Percentiles rank a stretch among this genome's conserved stretches.
Conservation (phyloP, 2,888 invertebrate genomes). For the Tribolium freemani region DNA sequence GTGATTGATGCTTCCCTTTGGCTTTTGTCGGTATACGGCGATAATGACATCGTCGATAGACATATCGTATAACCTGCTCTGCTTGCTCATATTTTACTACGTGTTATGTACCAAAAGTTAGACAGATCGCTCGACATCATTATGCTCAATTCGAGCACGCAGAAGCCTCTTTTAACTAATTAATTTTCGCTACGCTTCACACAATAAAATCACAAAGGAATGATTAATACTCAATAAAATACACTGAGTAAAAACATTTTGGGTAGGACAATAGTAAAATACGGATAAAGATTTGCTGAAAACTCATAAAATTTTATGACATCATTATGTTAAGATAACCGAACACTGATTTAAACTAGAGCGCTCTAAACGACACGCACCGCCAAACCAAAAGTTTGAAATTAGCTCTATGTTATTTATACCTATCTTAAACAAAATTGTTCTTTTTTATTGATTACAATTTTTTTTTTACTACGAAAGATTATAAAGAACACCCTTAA, state of each 20-base stretch:
- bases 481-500: too few species aligned
- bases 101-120: conserved; percentile 6
- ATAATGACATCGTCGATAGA: conserved; percentile 56
- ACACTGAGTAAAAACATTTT: too few species aligned
- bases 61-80: conserved; percentile 53
- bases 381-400: background rate
- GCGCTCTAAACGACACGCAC: background rate
- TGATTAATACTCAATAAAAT: background rate
- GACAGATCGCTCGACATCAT: conserved; percentile 6
- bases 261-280: too few species aligned
- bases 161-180: background rate
- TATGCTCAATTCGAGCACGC: background rate
- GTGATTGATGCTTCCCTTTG: conserved; percentile 61
- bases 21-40: conserved; percentile 54
- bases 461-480: too few species aligned
- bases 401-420: too few species aligned
- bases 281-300: background rate
- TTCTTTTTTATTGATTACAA: too few species aligned
- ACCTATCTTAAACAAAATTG: too few species aligned
- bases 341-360: background rate
- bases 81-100: conserved; percentile 45
- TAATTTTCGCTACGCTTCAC: background rate
- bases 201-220: too few species aligned
- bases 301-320: background rate
- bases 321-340: background rate